Percentiles rank a stretch among this genome's conserved stretches.
Evolutionary conservation across 2,113 vertebrate species (phyloP).

Genomic region (Capra hircus): DNA sequence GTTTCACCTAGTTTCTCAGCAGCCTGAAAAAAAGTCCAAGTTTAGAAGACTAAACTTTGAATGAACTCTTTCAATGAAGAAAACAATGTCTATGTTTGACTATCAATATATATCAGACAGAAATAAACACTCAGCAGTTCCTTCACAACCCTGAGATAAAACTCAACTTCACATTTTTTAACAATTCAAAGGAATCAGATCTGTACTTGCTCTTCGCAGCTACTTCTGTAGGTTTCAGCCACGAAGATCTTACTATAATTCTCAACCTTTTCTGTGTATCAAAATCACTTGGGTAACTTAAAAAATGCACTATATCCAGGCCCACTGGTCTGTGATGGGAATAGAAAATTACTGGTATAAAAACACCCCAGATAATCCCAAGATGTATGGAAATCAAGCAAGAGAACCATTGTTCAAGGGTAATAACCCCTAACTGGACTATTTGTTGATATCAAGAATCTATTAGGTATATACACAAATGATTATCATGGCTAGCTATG

Average conservation of each 20-base stretch:
- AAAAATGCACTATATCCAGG: background rate
- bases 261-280: background rate
- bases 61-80: background rate
- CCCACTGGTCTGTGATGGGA: background rate
- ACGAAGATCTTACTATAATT: background rate
- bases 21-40: constrained; percentile 80
- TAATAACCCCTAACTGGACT: background rate
- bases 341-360: background rate
- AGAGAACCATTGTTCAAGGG: background rate
- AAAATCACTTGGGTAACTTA: background rate
- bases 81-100: background rate
- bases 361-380: background rate
- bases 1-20: constrained; percentile 94
- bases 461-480: background rate
- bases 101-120: background rate
- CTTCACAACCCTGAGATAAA: background rate
- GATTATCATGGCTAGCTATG: background rate
- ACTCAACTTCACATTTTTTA: background rate
- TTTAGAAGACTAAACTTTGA: background rate
- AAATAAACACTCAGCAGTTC: background rate
- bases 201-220: background rate
- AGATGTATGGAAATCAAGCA: background rate
- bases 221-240: background rate
- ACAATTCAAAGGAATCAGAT: background rate
- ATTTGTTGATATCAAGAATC: background rate